phyloP scores from a whole-genome alignment of 1,140 invertebrate species.

The Trachymyrmex cornetzi region DNA sequence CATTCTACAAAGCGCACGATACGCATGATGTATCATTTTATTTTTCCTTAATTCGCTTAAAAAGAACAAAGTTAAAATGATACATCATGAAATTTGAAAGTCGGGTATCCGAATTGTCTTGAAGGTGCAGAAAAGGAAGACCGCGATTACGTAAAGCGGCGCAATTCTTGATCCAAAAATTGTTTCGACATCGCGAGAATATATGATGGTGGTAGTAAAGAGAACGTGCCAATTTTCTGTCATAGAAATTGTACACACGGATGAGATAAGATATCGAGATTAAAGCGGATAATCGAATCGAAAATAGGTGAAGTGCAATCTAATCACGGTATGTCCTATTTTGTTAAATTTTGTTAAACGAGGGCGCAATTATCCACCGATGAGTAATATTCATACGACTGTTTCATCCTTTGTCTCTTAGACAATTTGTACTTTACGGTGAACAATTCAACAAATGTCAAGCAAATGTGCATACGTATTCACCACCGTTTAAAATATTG shows the following conservation, averaged over 20 bases:
- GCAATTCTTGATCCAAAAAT: conserved; percentile 19
- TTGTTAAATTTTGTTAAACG: background rate
- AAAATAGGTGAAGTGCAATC: background rate
- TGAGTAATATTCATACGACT: background rate
- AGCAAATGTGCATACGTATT: background rate
- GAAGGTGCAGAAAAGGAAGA: conserved; percentile 11
- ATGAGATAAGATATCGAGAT: conserved; percentile 11
- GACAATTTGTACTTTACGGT: conserved; percentile 7
- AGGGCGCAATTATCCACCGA: background rate
- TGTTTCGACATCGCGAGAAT: conserved; percentile 8
- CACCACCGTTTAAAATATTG: conserved; percentile 9
- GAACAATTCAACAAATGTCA: conserved; percentile 29
- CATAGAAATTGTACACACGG: background rate
- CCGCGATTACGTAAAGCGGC: background rate
- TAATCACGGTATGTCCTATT: background rate
- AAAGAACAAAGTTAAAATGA: no score
- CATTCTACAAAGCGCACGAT: no score
- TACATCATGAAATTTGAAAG: background rate
- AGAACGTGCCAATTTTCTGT: conserved; percentile 32
- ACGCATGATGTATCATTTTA: no score
- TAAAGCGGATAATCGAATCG: background rate
- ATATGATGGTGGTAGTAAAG: background rate
- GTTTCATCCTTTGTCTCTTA: background rate
- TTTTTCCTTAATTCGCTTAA: no score
- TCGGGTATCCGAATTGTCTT: background rate